Evolutionary conservation across 2,888 invertebrate species (phyloP), one percentile per base, ranked within the genome.

Genomic region (Lithophane leautieri): DNA sequence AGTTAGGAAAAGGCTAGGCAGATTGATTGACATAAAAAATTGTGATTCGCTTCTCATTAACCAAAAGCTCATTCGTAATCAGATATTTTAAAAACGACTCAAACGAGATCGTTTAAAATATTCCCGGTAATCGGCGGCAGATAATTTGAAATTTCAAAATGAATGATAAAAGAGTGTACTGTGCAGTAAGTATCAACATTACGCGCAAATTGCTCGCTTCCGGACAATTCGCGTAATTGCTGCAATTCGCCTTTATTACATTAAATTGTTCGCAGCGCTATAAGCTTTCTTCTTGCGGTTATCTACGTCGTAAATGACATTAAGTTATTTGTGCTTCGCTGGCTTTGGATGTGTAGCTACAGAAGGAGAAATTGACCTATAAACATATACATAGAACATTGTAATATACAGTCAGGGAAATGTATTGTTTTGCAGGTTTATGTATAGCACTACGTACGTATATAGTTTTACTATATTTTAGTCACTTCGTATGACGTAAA

Each of bases 181-280:
- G 25, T n/a, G 12, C 68, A 47, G 42, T 73, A 75, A 87, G 83
- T 79, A 87, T 79, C 89, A 85, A 76, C 83, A 85, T 87, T 87
- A 83, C 87, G 61, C 60, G 71, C 85, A 89, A 91, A 91, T 91
- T 90, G 88, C 88, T 71, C 82, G 81, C 81, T 82, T 86, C 88
- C 88, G 85, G 84, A 89, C 90, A 88, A 90, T 89, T 89, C 86
- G 62, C 74, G 88, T 91, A 90, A 91, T 90, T 87, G 87, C 86
- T 82, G 84, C 91, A 88, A 91, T 91, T 91, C 88, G 25, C 83
- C 56, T 90, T 90, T 90, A 91, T 91, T 88, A 86, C 85, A 84
- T 87, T 88, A 88, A 89, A 87, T 90, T 87, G 81, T 86, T 81
- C 76, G 77, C 83, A 71, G 68, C 25, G 70, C 77, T 78, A 58